phyloP scores from a whole-genome alignment of 2,797 vertebrate species.

The Sternotherus odoratus region DNA sequence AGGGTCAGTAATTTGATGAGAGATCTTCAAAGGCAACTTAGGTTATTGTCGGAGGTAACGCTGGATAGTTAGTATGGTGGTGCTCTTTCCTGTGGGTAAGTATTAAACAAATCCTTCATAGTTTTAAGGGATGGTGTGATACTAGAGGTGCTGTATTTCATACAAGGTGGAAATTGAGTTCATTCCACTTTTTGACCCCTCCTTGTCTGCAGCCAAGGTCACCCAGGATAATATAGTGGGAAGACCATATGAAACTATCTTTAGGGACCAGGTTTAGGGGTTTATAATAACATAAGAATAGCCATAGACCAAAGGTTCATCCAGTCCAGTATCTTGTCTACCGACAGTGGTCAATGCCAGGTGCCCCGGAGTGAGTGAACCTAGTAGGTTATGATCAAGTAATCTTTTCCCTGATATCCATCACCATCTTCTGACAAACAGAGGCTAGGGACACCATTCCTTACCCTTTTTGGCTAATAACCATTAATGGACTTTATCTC shows the following conservation, averaged over 20 bases:
- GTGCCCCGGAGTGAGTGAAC: too few species aligned
- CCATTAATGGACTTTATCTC: too few species aligned
- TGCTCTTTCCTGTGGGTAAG: background rate
- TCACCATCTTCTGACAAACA: too few species aligned
- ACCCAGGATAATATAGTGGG: background rate
- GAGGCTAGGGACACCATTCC: too few species aligned
- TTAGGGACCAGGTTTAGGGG: background rate
- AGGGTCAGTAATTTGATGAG: accelerated
- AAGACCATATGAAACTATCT: background rate
- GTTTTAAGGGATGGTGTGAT: background rate
- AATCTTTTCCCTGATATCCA: too few species aligned
- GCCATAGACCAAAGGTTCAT: too few species aligned
- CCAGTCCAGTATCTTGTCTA: too few species aligned
- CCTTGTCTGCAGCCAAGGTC: background rate
- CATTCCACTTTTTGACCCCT: background rate
- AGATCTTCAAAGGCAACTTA: background rate
- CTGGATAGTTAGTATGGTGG: background rate
- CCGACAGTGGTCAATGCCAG: too few species aligned
- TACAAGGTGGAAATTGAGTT: background rate
- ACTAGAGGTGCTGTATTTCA: background rate
- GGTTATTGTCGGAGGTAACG: background rate
- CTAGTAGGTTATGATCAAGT: too few species aligned
- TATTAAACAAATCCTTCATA: background rate
- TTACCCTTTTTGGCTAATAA: too few species aligned
- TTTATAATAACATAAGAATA: too few species aligned